Conservation (phyloP, 2,113 vertebrate genomes). For the Triplophysa siluroides region DNA sequence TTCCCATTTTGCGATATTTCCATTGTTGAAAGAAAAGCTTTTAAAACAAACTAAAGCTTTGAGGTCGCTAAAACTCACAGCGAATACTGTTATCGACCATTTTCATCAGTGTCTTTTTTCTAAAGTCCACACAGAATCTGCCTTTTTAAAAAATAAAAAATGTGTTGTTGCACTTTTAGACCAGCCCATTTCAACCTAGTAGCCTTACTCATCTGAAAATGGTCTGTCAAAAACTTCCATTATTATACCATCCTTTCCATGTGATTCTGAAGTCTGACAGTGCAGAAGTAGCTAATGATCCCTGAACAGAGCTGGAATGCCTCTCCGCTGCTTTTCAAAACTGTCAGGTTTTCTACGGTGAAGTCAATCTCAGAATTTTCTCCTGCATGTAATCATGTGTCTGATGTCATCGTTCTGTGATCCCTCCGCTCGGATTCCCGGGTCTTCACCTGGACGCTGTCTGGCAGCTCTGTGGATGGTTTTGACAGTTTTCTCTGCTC, state of each 20-base stretch:
- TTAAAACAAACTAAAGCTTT: neutral
- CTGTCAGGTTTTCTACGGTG: neutral
- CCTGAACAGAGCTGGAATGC: neutral
- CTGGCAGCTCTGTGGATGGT: neutral
- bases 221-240: neutral
- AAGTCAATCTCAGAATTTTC: neutral
- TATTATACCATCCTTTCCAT: neutral
- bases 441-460: neutral
- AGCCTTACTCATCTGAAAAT: conserved; percentile 1
- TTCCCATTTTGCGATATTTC: neutral
- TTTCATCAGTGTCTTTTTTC: neutral
- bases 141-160: neutral
- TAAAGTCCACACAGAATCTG: neutral
- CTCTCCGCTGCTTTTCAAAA: neutral
- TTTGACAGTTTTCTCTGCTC: conserved; percentile 30
- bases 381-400: neutral
- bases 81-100: too few relatives aligned
- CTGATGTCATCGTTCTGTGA: conserved; percentile 6
- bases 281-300: neutral
- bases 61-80: neutral
- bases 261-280: conserved; percentile 27
- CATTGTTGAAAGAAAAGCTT: neutral
- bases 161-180: neutral
- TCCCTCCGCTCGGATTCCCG: neutral
- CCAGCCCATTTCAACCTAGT: neutral